Conservation (phyloP, 2,113 vertebrate genomes). For the Thalassarche chlororhynchos region DNA sequence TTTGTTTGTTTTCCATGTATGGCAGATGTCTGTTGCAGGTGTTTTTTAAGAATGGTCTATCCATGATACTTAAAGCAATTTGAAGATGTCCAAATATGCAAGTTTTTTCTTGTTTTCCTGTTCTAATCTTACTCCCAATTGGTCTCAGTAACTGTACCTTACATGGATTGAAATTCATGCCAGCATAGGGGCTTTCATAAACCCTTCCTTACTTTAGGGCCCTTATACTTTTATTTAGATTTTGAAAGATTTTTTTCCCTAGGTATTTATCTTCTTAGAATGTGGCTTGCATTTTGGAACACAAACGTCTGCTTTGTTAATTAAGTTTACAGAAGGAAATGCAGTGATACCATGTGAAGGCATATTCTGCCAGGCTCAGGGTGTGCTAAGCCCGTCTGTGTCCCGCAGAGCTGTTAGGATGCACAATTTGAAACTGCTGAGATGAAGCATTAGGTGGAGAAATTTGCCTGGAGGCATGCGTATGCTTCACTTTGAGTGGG, state of each 20-base stretch:
- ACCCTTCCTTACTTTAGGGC: not conserved
- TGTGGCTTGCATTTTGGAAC: not conserved
- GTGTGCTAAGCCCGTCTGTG: not conserved
- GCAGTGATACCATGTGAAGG: not conserved
- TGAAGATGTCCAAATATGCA: not conserved
- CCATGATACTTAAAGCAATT: not conserved
- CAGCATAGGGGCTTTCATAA: not conserved
- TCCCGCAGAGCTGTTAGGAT: not conserved
- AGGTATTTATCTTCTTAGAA: not conserved
- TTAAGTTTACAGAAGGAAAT: not conserved
- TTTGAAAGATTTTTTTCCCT: not conserved
- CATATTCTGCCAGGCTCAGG: not conserved
- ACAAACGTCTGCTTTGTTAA: not conserved
- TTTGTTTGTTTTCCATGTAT: not conserved
- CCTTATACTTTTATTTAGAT: not conserved
- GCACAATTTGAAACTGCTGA: not conserved
- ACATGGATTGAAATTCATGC: not conserved
- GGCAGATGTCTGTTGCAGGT: not conserved
- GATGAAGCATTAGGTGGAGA: not conserved
- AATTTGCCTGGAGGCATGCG: not conserved
- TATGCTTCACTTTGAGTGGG: not conserved
- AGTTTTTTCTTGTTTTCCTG: not conserved
- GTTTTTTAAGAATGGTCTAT: not conserved
- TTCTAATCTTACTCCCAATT: not conserved
- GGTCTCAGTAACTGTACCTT: not conserved